Base-by-base conservation (phyloP, 2,888 invertebrate genomes). In the Eupithecia vulgata region DNA sequence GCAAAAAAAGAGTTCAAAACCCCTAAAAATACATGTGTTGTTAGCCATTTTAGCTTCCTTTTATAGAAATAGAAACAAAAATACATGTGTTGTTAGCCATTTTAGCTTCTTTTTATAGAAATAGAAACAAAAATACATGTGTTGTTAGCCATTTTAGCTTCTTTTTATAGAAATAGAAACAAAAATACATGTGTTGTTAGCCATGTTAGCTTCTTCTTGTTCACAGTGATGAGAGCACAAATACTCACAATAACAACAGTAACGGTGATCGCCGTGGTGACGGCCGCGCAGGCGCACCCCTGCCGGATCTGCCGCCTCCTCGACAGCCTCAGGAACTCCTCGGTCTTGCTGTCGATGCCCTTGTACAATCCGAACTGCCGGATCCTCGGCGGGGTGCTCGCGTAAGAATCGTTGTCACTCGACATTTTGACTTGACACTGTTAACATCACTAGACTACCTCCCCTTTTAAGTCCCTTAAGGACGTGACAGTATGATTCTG, bases 191-290 rank as follows among this genome's bases (percentile, higher is more conserved):
- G n/a, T n/a, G n/a, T n/a, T n/a, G n/a, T 13, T 6, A 45, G 17
- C 17, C 17, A 45, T 17, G 45, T 6, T 45, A 30, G 30, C 30
- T 30, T 4, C 30, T 30, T 30, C 30, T 42, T 37, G 15, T 45
- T 45, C 52, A 21, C 21, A 21, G 10, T 8, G 13, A 30, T 25
- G 59, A 17, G 17, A 34, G 17, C 15, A 35, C 4, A 8, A 64
- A 71, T 80, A 93, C 94, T 93, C 76, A 94, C 94, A 86, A 94
- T 87, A 76, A 94, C 91, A 85, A 94, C 83, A 78, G 91, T 89
- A 81, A 94, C 93, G 74, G 94, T 94, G 74, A 94, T 86, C 0
- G 90, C 91, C 0, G 94, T 91, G 15, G 93, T 91, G 0, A 93
- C 86, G 12, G 90, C 92, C 0, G 94, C 94, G 82, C 94, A 94